These are phyloP conservation scores for Chionodraco myersi DNA, from an alignment of 2,113 vertebrate genomes.

Conservation along the genomic window DNA sequence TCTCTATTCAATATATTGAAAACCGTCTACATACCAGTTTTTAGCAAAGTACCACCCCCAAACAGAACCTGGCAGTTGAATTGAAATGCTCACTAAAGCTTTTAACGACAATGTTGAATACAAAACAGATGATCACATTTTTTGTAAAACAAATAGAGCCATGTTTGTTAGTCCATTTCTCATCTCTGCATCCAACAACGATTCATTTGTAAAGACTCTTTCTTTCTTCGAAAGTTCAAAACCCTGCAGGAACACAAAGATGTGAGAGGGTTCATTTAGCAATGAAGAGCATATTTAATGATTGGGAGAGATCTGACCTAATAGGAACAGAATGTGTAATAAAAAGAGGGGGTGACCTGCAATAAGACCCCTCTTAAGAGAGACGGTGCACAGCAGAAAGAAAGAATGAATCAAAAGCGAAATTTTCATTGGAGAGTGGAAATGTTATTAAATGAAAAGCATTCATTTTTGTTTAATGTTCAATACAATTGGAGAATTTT, in stretches of 20 bases:
- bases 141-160: constrained; percentile 42
- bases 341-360: neutral
- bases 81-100: constrained; percentile 31
- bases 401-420: constrained; percentile 42
- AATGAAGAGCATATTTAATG: constrained; percentile 23
- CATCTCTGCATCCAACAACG: constrained; percentile 32
- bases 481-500: constrained; percentile 35
- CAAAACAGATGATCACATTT: constrained; percentile 62
- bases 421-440: constrained; percentile 7
- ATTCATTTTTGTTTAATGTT: constrained; percentile 50
- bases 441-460: constrained; percentile 50
- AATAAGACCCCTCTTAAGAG: constrained; percentile 52
- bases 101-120: constrained; percentile 34
- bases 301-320: constrained; percentile 48
- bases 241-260: constrained; percentile 42
- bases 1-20: neutral
- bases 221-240: constrained; percentile 47
- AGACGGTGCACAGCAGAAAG: constrained; percentile 12
- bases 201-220: constrained; percentile 53
- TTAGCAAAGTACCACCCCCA: constrained; percentile 22
- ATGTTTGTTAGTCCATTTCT: constrained; percentile 44
- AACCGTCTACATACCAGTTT: neutral
- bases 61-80: constrained; percentile 14
- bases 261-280: constrained; percentile 29
- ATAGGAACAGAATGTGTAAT: constrained; percentile 9